A percentile compares a stretch with the other conserved stretches of the same genome.
These are phyloP conservation scores for Drosophila limbata DNA, from an alignment of 2,888 invertebrate genomes.

Conservation along the genomic window DNA sequence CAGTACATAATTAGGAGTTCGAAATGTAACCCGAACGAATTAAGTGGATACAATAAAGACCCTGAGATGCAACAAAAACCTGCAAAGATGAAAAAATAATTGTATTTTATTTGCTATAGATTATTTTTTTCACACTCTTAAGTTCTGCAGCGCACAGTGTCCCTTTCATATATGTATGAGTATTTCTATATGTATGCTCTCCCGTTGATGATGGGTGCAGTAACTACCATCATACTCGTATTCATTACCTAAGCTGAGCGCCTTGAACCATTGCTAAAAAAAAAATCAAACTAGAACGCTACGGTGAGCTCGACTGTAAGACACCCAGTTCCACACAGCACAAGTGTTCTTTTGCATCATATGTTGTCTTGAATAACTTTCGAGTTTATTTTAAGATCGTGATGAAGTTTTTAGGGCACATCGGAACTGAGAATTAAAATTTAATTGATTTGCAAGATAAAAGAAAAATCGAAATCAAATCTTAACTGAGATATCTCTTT, in stretches of 20 bases:
- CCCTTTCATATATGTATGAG: background rate
- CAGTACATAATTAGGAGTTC: constrained; percentile 36
- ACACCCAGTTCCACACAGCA: too few species aligned
- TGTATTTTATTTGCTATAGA: background rate
- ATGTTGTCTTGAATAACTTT: too few species aligned
- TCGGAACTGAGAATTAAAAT: too few species aligned
- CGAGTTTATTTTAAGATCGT: too few species aligned
- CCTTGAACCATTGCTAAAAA: constrained; percentile 38
- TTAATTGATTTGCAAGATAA: too few species aligned
- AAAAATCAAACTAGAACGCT: background rate
- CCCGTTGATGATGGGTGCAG: constrained; percentile 8
- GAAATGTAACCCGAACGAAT: constrained; percentile 33
- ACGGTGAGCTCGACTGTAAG: background rate
- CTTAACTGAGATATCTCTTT: too few species aligned
- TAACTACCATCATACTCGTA: constrained; percentile 8
- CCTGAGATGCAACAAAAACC: constrained; percentile 5
- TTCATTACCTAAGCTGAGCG: constrained; percentile 35
- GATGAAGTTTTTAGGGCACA: too few species aligned
- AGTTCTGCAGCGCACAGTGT: background rate
- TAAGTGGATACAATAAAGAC: constrained; percentile 15
- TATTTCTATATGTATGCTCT: background rate
- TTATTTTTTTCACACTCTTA: constrained; percentile 2
- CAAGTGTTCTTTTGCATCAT: too few species aligned
- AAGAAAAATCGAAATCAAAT: too few species aligned
- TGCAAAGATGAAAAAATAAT: background rate